These are phyloP conservation scores for Uloborus plumipes DNA, from an alignment of 2,888 invertebrate genomes.

Conservation along the genomic window DNA sequence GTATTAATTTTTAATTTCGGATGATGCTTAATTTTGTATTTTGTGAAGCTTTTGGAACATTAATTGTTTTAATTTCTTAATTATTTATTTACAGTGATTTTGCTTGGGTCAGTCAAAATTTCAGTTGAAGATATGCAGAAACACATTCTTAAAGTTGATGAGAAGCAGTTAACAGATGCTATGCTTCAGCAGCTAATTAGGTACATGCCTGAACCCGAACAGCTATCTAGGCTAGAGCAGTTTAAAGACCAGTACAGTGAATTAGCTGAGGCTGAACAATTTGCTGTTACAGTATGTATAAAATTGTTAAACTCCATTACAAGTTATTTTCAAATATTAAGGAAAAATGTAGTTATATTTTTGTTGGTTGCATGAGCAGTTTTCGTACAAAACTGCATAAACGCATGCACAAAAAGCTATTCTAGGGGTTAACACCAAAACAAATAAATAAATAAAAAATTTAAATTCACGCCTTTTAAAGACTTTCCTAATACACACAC, in stretches of 20 bases:
- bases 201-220: slow-evolving; percentile 92
- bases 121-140: slow-evolving; percentile 75
- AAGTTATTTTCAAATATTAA: slow-evolving; percentile 2
- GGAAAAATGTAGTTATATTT: not conserved
- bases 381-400: too few relatives aligned
- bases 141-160: slow-evolving; percentile 88
- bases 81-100: slow-evolving; percentile 71
- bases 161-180: slow-evolving; percentile 85
- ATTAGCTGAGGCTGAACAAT: slow-evolving; percentile 93
- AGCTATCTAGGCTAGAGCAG: slow-evolving; percentile 85
- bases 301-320: not conserved
- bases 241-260: slow-evolving; percentile 84
- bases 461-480: too few relatives aligned
- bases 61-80: slow-evolving; percentile 10
- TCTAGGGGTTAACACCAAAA: too few relatives aligned
- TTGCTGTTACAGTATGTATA: slow-evolving; percentile 82
- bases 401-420: too few relatives aligned
- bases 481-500: too few relatives aligned
- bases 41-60: not conserved
- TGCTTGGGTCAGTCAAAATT: slow-evolving; percentile 74
- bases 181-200: slow-evolving; percentile 90
- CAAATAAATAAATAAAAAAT: too few relatives aligned
- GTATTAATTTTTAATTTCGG: slow-evolving; percentile 11
- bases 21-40: slow-evolving; percentile 14
- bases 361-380: too few relatives aligned